These are phyloP conservation scores for Delphinus delphis DNA, from an alignment of 2,113 vertebrate genomes.

Conservation along the genomic window DNA sequence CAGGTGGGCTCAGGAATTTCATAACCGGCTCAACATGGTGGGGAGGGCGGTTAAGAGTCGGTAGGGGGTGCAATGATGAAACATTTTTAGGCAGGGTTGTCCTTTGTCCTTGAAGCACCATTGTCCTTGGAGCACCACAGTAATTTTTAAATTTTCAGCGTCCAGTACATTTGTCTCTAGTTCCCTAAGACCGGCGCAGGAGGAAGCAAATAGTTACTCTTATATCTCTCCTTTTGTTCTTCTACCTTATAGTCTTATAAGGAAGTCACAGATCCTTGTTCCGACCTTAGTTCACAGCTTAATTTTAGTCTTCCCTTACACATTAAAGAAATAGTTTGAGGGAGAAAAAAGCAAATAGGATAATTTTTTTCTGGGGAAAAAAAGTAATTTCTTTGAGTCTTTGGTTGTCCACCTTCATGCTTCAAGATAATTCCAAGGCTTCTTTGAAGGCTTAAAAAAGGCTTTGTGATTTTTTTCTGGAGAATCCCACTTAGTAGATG, in stretches of 20 bases:
- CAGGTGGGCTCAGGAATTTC: too few species aligned
- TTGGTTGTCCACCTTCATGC: background rate
- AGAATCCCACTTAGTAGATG: slow-evolving; percentile 69
- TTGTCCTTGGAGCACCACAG: too few species aligned
- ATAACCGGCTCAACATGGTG: too few species aligned
- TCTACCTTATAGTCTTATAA: background rate
- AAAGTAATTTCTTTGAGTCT: background rate
- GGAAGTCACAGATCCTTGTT: background rate
- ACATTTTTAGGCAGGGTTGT: too few species aligned
- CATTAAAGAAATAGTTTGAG: background rate
- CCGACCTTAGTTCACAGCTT: background rate
- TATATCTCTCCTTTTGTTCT: background rate
- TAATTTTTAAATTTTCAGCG: background rate
- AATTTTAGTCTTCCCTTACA: background rate
- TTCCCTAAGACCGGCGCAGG: background rate
- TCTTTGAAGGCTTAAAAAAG: background rate
- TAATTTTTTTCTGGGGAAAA: background rate
- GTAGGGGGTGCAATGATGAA: too few species aligned
- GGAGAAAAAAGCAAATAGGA: background rate
- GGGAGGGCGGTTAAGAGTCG: too few species aligned
- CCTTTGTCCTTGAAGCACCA: too few species aligned
- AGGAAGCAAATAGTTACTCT: background rate
- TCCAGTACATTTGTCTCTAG: background rate
- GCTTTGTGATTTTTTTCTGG: background rate
- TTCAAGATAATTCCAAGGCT: slow-evolving; percentile 30